Conservation (phyloP, 2,797 vertebrate genomes). For the Eremophila alpestris region DNA sequence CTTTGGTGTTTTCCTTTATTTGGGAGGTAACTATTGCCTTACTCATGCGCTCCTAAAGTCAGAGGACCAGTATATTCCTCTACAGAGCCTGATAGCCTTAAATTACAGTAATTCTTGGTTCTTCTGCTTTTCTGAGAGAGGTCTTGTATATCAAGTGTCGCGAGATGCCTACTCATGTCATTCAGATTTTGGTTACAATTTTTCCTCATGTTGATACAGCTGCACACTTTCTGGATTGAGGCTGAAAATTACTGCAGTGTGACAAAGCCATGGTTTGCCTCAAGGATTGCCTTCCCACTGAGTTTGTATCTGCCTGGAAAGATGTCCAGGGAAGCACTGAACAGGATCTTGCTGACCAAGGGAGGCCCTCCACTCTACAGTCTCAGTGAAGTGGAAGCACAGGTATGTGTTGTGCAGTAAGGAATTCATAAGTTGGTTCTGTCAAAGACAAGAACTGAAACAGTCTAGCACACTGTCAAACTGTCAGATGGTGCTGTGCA, state of each 20-base stretch:
- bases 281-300: constrained; percentile 91
- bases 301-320: constrained; percentile 88
- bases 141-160: neutral
- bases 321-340: constrained; percentile 85
- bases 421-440: neutral
- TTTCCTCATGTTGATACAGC: constrained; percentile 72
- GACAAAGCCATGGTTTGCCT: constrained; percentile 96
- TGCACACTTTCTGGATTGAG: constrained; percentile 99
- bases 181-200: neutral
- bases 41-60: neutral
- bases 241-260: constrained; percentile 91
- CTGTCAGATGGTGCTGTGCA: neutral
- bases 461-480: neutral
- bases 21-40: neutral
- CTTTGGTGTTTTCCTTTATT: neutral
- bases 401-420: constrained; percentile 75
- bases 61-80: neutral
- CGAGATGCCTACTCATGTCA: neutral
- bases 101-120: neutral
- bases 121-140: neutral
- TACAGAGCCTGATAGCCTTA: neutral
- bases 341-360: constrained; percentile 90
- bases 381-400: constrained; percentile 91
- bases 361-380: constrained; percentile 87
- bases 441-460: neutral